Evolutionary conservation across 2,113 vertebrate genomes (phyloP).

Genomic region (Emydocephalus ijimae): DNA sequence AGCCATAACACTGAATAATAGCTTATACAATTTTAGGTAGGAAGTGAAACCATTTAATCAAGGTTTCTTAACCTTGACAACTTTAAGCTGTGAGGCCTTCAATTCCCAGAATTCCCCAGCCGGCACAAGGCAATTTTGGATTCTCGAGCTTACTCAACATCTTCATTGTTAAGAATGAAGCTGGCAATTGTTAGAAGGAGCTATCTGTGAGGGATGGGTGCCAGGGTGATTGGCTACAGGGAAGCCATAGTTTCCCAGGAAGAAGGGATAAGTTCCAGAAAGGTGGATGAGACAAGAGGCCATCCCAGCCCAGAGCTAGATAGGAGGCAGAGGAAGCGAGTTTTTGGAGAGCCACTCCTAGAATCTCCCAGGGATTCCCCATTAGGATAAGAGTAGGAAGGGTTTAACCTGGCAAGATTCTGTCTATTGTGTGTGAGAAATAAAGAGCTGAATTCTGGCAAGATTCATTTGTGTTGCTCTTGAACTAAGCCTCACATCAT

Average conservation of each 20-base stretch:
- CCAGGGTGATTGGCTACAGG: too few relatives aligned
- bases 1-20: neutral
- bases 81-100: neutral
- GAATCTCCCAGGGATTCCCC: neutral
- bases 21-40: accelerated
- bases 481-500: neutral
- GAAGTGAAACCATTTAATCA: neutral
- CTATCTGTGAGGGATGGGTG: too few relatives aligned
- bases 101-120: neutral
- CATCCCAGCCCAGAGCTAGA: neutral
- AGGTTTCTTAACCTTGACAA: neutral
- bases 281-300: neutral
- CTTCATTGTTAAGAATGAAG: neutral
- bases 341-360: neutral
- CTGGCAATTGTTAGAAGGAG: neutral
- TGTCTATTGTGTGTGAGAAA: neutral
- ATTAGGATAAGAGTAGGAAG: neutral
- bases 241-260: neutral
- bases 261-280: neutral
- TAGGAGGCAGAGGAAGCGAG: neutral
- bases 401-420: neutral
- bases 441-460: neutral
- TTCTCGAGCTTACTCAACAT: neutral
- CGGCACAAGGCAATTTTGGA: too few relatives aligned
- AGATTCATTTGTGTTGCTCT: neutral